Evolutionary conservation across 2,113 vertebrate genomes (phyloP), one percentile per base, ranked within the genome.

Genomic region (Redunca redunca): DNA sequence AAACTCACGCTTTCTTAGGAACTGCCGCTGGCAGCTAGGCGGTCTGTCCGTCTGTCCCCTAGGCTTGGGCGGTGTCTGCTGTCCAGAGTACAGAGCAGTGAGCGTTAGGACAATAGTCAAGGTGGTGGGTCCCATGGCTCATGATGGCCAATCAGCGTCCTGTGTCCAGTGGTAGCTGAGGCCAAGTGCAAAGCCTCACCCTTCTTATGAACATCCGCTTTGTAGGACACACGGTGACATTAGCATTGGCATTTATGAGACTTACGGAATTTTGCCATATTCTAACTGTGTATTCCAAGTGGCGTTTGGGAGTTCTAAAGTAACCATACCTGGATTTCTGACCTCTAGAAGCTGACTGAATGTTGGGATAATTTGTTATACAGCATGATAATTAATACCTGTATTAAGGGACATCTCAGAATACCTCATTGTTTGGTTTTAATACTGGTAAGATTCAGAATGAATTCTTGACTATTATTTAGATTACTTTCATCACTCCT

Each of bases 61-160:
- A 19, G 1, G 3, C n/a, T 14, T 82, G 13, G 15, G 26, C 1
- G 2, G 10, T 25, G 4, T 26, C 11, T 0, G 14, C 33, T 33
- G 15, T 43, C 43, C 36, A 78, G 36, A 58, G 1, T 2, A 17
- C 30, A 26, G 30, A 88, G 12, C 91, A 36, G 12, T 21, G 16
- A 55, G 23, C 5, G 0, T n/a, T 14, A 90, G 60, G 33, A 33
- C 1, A 28, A 13, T 7, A n/a, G 16, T 21, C 43, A 84, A 1
- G 4, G 15, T 9, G 7, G 10, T 10, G 8, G 26, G 23, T 16
- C 25, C 50, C 48, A 3, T 12, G 30, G 53, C 16, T 21, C 58
- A 3, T 3, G 12, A 21, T 60, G 2, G n/a, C 10, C 40, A 25
- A 1, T 77, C 25, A n/a, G 5, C 3, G 0, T 30, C 30, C 11